Percentiles rank a stretch among this genome's conserved stretches.
phyloP scores from a whole-genome alignment of 2,888 invertebrate genomes.

The Zaprionus bogoriensis region DNA sequence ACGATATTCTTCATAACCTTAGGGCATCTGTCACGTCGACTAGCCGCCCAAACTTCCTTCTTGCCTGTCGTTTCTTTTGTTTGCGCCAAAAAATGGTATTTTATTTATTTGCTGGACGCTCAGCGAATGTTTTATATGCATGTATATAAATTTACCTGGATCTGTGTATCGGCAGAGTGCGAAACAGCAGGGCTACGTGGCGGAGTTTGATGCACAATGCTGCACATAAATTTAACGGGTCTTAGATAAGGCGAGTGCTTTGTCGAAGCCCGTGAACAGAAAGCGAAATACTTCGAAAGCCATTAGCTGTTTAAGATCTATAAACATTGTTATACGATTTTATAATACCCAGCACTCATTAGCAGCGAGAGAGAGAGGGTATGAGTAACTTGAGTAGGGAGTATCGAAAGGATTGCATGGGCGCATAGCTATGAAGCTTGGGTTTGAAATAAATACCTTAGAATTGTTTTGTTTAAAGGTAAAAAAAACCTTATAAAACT shows the following conservation, averaged over 20 bases:
- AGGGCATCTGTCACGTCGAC: neutral
- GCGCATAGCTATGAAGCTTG: no score
- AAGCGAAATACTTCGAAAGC: constrained; percentile 41
- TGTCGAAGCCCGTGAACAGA: constrained; percentile 29
- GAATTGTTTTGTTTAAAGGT: no score
- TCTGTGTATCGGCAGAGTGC: constrained; percentile 56
- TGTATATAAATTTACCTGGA: constrained; percentile 57
- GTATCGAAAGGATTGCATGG: no score
- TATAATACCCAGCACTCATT: neutral
- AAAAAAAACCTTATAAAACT: no score
- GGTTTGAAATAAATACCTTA: no score
- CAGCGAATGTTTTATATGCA: constrained; percentile 45
- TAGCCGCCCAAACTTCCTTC: neutral
- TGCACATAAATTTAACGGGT: constrained; percentile 63
- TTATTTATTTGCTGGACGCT: constrained; percentile 71
- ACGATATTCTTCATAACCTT: neutral
- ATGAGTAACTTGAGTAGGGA: neutral
- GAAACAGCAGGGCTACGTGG: constrained; percentile 36
- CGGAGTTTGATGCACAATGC: constrained; percentile 44
- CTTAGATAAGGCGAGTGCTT: constrained; percentile 61
- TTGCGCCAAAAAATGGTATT: constrained; percentile 40
- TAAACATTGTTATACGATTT: constrained; percentile 29
- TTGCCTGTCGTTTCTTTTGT: constrained; percentile 8
- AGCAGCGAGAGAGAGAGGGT: neutral
- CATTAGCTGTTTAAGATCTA: constrained; percentile 59